phyloP scores from a whole-genome alignment of 2,797 vertebrate species.

The Austrolebias charrua region DNA sequence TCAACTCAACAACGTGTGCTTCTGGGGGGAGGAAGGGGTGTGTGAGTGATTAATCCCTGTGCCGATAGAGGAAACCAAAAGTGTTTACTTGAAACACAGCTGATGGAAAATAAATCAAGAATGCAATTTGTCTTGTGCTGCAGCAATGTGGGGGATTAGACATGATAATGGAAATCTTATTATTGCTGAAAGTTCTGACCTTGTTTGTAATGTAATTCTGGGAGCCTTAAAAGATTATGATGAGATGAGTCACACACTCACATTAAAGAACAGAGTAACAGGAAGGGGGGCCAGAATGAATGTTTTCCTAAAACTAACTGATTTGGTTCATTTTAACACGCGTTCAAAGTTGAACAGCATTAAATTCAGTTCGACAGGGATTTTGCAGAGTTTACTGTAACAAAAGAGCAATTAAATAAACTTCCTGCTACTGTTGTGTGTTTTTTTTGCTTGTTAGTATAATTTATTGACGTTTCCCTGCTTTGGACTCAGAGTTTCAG shows the following conservation, averaged over 20 bases:
- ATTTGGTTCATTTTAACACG: constrained; percentile 45
- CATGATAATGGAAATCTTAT: constrained; percentile 66
- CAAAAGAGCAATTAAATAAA: no score
- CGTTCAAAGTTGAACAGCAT: constrained; percentile 45
- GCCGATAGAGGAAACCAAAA: constrained; percentile 37
- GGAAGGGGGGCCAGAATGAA: constrained; percentile 24
- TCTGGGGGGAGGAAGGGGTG: background rate
- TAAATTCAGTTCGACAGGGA: constrained; percentile 1
- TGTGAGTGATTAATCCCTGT: constrained; percentile 27
- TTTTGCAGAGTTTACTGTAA: background rate
- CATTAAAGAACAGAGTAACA: constrained; percentile 46
- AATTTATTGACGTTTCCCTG: no score
- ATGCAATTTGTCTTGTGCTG: constrained; percentile 49
- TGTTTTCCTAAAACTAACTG: constrained; percentile 42
- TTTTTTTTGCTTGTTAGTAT: no score
- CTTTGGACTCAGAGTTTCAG: no score
- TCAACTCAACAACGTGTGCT: constrained; percentile 32
- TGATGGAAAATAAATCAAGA: constrained; percentile 57
- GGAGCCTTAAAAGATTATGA: constrained; percentile 71
- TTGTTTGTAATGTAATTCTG: constrained; percentile 72
- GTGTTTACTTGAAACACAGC: constrained; percentile 45
- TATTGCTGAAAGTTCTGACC: constrained; percentile 69
- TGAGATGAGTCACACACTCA: constrained; percentile 58
- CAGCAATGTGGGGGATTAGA: constrained; percentile 57
- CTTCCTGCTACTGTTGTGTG: no score